Evolutionary conservation across 2,797 vertebrate genomes (phyloP).

Genomic region (Phoebastria nigripes): DNA sequence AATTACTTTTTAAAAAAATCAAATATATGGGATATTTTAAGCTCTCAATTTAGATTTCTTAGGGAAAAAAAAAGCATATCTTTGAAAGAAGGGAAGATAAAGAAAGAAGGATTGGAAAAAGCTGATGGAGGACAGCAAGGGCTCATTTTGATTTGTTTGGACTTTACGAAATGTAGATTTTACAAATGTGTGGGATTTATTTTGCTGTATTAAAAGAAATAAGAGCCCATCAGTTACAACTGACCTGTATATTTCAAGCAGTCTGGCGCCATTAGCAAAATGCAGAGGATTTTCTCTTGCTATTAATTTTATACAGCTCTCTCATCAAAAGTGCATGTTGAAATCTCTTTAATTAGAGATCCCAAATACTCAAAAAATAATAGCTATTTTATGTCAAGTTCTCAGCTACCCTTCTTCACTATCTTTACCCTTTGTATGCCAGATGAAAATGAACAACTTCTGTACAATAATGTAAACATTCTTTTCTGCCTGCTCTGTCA

Average conservation of each 20-base stretch:
- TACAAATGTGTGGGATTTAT: not conserved
- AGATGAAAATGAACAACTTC: not conserved
- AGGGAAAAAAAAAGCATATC: not conserved
- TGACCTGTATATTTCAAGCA: not conserved
- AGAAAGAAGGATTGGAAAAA: not conserved
- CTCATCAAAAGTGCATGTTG: not conserved
- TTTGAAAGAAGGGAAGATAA: not conserved
- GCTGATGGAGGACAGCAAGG: not conserved
- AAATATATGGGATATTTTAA: not conserved
- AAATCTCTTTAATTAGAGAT: not conserved
- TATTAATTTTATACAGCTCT: not conserved
- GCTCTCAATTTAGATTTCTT: not conserved
- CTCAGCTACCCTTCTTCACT: not conserved
- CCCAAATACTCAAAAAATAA: not conserved
- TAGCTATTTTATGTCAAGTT: not conserved
- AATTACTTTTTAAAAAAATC: not conserved
- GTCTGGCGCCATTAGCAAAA: not conserved
- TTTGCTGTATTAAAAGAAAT: not conserved
- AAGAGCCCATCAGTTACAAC: not conserved
- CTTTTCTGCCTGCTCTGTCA: not conserved
- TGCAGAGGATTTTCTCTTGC: not conserved
- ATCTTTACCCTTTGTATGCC: not conserved
- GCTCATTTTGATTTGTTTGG: not conserved
- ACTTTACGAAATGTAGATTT: not conserved
- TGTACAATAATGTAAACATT: not conserved